Evolutionary conservation across 1,140 invertebrate genomes (phyloP).

Genomic region (Drosophila suzukii): DNA sequence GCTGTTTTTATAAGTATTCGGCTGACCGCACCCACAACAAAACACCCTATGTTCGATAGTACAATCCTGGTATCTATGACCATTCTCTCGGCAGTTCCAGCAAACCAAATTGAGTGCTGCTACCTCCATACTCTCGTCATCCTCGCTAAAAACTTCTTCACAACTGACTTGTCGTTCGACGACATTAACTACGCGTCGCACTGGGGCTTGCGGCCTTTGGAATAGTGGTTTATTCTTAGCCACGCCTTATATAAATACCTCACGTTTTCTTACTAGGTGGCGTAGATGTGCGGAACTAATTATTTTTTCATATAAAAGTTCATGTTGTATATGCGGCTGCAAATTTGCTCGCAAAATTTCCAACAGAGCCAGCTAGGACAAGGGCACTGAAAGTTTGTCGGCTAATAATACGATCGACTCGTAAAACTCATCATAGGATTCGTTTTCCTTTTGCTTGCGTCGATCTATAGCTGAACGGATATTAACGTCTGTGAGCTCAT

Average conservation of each 20-base stretch:
- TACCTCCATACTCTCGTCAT: not conserved
- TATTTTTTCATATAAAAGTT: constrained; percentile 1
- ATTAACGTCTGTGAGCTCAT: not conserved
- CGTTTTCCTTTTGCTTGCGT: constrained; percentile 10
- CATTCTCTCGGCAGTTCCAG: not conserved
- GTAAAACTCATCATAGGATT: constrained; percentile 14
- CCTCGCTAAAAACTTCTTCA: not conserved
- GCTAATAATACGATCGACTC: constrained; percentile 2
- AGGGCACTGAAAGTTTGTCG: constrained; percentile 3
- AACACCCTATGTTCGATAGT: not conserved
- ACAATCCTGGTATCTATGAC: constrained; percentile 5
- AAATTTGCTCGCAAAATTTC: not conserved
- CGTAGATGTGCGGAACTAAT: not conserved
- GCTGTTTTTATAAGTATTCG: not conserved
- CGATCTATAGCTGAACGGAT: constrained; percentile 9
- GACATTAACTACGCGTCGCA: not conserved
- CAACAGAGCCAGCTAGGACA: not conserved
- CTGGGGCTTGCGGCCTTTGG: not conserved
- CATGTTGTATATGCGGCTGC: constrained; percentile 4
- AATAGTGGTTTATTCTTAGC: not conserved
- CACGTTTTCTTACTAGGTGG: constrained; percentile 2
- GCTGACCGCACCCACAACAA: constrained; percentile 1
- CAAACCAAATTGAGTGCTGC: constrained; percentile 1
- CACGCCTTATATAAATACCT: not conserved
- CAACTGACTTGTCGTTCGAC: not conserved